Conservation (phyloP, 2,888 invertebrate species). For the Pomacea canaliculata region DNA sequence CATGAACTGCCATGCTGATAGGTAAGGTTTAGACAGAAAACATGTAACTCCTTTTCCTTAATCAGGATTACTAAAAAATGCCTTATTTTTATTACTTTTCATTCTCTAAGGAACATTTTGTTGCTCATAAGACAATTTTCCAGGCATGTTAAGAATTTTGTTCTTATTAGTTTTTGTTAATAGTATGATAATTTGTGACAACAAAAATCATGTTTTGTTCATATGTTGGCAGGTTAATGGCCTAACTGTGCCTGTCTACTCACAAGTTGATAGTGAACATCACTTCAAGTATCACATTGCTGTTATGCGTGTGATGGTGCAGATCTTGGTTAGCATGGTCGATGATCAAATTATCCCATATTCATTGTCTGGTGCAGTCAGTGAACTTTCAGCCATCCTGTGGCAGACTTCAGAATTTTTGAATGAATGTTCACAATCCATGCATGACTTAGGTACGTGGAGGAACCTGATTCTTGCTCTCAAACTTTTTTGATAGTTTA, state of each 20-base stretch:
- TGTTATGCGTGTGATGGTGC: constrained; percentile 37
- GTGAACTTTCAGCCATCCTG: constrained; percentile 10
- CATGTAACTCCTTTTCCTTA: no score
- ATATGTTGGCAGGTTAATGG: constrained; percentile 14
- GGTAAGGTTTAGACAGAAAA: no score
- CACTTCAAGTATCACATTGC: constrained; percentile 44
- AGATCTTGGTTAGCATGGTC: constrained; percentile 35
- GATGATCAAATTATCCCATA: constrained; percentile 39
- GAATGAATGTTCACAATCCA: constrained; percentile 28
- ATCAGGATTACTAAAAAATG: no score
- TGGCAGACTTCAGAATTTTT: constrained; percentile 29
- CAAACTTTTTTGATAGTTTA: not conserved
- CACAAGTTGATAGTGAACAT: constrained; percentile 27
- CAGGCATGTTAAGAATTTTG: no score
- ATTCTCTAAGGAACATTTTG: no score
- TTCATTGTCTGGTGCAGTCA: constrained; percentile 21
- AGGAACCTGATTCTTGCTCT: no score
- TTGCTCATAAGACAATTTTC: no score
- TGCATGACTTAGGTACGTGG: constrained; percentile 27
- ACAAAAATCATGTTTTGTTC: not conserved
- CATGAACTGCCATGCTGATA: no score
- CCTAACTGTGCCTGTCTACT: constrained; percentile 25
- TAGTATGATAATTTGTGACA: no score
- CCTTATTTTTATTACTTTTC: no score
- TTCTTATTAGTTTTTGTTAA: no score